Conservation (phyloP, 2,888 invertebrate genomes). For the Cloeon dipterum region DNA sequence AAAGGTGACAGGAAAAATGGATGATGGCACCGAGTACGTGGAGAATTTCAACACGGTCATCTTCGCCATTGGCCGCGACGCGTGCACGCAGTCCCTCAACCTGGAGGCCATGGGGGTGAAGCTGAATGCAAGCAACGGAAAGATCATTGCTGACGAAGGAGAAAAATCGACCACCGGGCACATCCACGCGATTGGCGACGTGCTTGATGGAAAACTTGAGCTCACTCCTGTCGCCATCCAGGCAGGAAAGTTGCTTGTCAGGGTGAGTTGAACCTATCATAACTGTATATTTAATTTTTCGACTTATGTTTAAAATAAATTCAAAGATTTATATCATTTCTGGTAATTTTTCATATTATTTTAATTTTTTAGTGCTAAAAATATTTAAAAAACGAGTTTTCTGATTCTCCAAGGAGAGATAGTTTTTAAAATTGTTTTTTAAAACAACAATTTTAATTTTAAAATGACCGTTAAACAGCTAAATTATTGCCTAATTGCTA, state of each 20-base stretch:
- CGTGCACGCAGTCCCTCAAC: slow-evolving; percentile 23
- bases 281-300: background rate
- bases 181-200: slow-evolving; percentile 35
- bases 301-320: slow-evolving; percentile 1
- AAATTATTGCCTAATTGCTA: too few species aligned
- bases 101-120: slow-evolving; percentile 22
- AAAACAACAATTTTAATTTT: too few species aligned
- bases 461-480: too few species aligned
- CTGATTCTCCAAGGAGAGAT: too few species aligned
- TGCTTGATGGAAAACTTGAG: slow-evolving; percentile 25
- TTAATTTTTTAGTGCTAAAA: too few species aligned
- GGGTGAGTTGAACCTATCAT: slow-evolving; percentile 9
- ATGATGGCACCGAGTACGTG: too few species aligned
- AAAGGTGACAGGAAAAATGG: too few species aligned
- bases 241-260: slow-evolving; percentile 28
- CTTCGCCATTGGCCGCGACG: slow-evolving; percentile 27
- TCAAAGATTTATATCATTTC: slow-evolving; percentile 2
- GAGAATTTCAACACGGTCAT: slow-evolving; percentile 31
- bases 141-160: slow-evolving; percentile 15
- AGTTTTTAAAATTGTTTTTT: too few species aligned
- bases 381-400: too few species aligned
- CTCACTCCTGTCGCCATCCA: slow-evolving; percentile 32
- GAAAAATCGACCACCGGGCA: slow-evolving; percentile 25
- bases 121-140: slow-evolving; percentile 17
- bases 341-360: too few species aligned